phyloP scores from a whole-genome alignment of 2,113 vertebrate species.

The Tringa solitaria region DNA sequence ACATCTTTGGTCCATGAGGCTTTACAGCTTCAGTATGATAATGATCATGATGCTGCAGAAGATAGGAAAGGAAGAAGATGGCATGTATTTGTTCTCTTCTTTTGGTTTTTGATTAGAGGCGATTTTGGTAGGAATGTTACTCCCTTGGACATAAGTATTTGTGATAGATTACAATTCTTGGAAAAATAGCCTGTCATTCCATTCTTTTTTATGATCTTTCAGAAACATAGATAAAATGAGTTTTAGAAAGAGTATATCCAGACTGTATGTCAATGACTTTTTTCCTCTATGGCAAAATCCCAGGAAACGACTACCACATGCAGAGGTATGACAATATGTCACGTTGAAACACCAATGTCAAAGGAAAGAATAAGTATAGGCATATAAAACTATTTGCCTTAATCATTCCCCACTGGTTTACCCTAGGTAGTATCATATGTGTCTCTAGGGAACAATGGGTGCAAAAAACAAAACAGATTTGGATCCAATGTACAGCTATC shows the following conservation, averaged over 20 bases:
- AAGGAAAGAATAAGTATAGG: neutral
- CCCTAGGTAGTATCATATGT: rapidly evolving
- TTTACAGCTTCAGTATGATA: neutral
- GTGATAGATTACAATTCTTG: neutral
- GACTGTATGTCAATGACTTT: neutral
- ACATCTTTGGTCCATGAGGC: neutral
- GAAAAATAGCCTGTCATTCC: neutral
- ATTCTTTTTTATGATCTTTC: neutral
- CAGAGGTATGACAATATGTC: neutral
- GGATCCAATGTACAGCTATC: neutral
- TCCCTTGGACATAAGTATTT: neutral
- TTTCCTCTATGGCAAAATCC: neutral
- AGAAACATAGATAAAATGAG: neutral
- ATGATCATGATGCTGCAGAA: neutral
- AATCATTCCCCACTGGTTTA: neutral
- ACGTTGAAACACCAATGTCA: neutral
- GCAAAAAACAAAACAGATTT: neutral
- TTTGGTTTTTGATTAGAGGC: neutral
- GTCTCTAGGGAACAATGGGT: neutral
- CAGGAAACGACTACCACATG: neutral
- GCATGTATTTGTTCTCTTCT: neutral
- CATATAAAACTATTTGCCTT: neutral
- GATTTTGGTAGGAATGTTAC: neutral
- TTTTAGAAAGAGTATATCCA: neutral
- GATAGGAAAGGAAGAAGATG: neutral